phyloP scores from a whole-genome alignment of 2,888 invertebrate species.

The Ypsolopha scabrella region DNA sequence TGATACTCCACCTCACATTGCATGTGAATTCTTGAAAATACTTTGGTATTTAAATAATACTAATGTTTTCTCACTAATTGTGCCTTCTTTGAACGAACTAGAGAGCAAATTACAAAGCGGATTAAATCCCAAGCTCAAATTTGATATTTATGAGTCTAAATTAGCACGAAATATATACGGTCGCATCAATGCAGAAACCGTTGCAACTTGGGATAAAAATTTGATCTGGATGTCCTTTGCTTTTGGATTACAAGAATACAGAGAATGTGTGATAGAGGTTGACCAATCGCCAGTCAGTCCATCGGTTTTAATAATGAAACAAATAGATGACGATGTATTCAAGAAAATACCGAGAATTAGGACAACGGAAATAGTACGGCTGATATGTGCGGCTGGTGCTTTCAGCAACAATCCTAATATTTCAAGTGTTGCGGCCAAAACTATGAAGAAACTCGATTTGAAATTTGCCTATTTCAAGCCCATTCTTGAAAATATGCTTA shows the following conservation, averaged over 20 bases:
- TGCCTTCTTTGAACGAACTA: constrained; percentile 30
- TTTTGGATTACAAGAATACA: constrained; percentile 62
- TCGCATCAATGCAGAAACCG: constrained; percentile 65
- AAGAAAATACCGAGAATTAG: constrained; percentile 51
- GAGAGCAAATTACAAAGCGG: constrained; percentile 30
- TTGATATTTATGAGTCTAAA: constrained; percentile 62
- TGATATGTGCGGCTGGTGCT: constrained; percentile 68
- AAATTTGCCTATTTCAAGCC: constrained; percentile 71
- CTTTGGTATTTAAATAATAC: constrained; percentile 54
- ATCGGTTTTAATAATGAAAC: constrained; percentile 65
- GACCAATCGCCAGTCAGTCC: constrained; percentile 41
- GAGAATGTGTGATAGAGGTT: constrained; percentile 47
- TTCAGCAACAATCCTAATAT: constrained; percentile 71
- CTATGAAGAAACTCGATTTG: constrained; percentile 76
- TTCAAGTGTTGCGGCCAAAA: constrained; percentile 70
- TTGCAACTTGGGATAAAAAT: constrained; percentile 43
- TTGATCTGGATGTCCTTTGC: constrained; percentile 72
- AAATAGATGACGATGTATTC: constrained; percentile 69
- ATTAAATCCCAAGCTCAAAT: constrained; percentile 27
- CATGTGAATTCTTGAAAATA: constrained; percentile 55
- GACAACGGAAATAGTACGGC: constrained; percentile 56
- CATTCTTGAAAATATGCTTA: constrained; percentile 72
- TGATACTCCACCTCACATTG: constrained; percentile 52
- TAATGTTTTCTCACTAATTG: constrained; percentile 45
- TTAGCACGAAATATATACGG: constrained; percentile 66